These are phyloP conservation scores for Ophion slaviceki DNA, from an alignment of 2,888 invertebrate species.

Conservation along the genomic window DNA sequence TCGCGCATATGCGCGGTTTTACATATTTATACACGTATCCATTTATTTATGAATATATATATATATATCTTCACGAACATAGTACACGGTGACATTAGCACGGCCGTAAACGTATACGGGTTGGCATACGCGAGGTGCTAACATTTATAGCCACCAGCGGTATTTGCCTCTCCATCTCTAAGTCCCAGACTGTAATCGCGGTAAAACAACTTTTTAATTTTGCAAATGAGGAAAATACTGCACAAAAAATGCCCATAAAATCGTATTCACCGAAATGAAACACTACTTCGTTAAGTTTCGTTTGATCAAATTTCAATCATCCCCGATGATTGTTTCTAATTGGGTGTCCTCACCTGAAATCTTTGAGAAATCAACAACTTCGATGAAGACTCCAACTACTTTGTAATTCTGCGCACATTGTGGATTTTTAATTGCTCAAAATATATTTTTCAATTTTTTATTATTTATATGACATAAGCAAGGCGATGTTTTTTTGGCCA, in stretches of 20 bases:
- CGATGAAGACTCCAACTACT: background rate
- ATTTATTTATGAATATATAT: background rate
- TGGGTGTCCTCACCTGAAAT: background rate
- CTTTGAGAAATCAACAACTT: background rate
- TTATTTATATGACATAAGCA: background rate
- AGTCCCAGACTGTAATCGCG: slow-evolving; percentile 3
- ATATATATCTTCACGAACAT: background rate
- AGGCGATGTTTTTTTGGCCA: background rate
- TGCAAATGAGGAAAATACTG: background rate
- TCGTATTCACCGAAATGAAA: background rate
- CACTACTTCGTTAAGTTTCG: too few species aligned
- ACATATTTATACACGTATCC: background rate
- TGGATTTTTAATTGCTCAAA: background rate
- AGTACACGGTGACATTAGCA: slow-evolving; percentile 63
- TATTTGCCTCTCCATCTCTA: slow-evolving; percentile 66
- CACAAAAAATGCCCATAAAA: background rate
- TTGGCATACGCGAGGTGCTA: slow-evolving; percentile 63
- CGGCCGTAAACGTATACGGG: slow-evolving; percentile 66
- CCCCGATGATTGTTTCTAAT: too few species aligned
- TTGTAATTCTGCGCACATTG: background rate
- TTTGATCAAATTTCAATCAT: background rate
- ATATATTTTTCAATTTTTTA: background rate
- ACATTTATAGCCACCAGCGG: slow-evolving; percentile 67
- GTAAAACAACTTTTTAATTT: slow-evolving; percentile 1
- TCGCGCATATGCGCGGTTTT: background rate